Evolutionary conservation across 2,797 vertebrate genomes (phyloP), one percentile per base, ranked within the genome.

Genomic region (Acomys russatus): DNA sequence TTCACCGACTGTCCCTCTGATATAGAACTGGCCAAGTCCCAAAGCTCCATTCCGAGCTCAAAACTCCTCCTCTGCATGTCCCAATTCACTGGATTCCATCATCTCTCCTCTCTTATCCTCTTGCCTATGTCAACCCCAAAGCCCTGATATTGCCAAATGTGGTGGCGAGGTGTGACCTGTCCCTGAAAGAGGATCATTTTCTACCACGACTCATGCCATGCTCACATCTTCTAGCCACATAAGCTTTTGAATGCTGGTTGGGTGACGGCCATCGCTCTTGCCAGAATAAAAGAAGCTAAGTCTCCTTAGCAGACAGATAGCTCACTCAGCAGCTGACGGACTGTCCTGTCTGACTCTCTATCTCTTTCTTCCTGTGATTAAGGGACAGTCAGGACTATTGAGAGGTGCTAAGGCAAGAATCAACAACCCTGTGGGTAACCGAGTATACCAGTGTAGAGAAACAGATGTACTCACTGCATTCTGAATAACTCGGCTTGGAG

Each of bases 341-440:
- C 33, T 86, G 28, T 17, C 87, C 54, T 77, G 49, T 64, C 80
- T 88, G n/a, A 23, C 15, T 96, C 93, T 44, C 88, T 49, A 6
- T 74, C 89, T 63, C 18, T 85, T 91, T 87, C 54, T 96, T 82
- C 68, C 78, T 33, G 30, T 88, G 44, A 86, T 88, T 80, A 68
- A 77, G 76, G 25, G 44, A 94, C 59, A 63, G 23, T 66, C 59
- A 22, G 87, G 56, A 33, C 64, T 18, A 90, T 59, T 54, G 35
- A 28, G 56, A 44, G 8, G 3, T 68, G 66, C 66, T 20, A 94
- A 73, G 33, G 1, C 38, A 51, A 71, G 71, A 56, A 76, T 77
- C 22, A 88, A 64, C 44, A 35, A 51, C 70, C 70, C 86, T 95
- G 14, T 38, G 63, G 73, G 90, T 44, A 44, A 59, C 56, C 56